These are phyloP conservation scores for mouse (Mus musculus) DNA, from an alignment of 2,113 vertebrate genomes.

Conservation along the genomic window GRCm39 chr16:21107001-21107500, in stretches of 20 bases:
- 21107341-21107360: slow-evolving; percentile 74
- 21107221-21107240: slow-evolving; percentile 76
- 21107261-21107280: slow-evolving; percentile 67
- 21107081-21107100: slow-evolving; percentile 70
- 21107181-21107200: slow-evolving; percentile 62
- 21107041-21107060: slow-evolving; percentile 66
- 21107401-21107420: slow-evolving; percentile 74
- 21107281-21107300: slow-evolving; percentile 78
- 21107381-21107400: slow-evolving; percentile 78
- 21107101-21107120: slow-evolving; percentile 75
- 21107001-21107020: slow-evolving; percentile 49
- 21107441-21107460: slow-evolving; percentile 81
- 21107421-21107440: slow-evolving; percentile 80
- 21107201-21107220: slow-evolving; percentile 53
- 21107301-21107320: slow-evolving; percentile 75
- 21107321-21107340: slow-evolving; percentile 73
- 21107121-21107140: slow-evolving; percentile 80
- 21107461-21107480: slow-evolving; percentile 81
- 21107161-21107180: slow-evolving; percentile 57
- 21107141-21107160: slow-evolving; percentile 78
- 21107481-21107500: slow-evolving; percentile 68
- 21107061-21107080: slow-evolving; percentile 76
- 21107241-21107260: slow-evolving; percentile 75
- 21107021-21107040: slow-evolving; percentile 60
- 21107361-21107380: slow-evolving; percentile 52